Percentiles rank a stretch among this genome's conserved stretches.
These are phyloP conservation scores for Anastrepha obliqua DNA, from an alignment of 1,140 invertebrate genomes.

Conservation along the genomic window DNA sequence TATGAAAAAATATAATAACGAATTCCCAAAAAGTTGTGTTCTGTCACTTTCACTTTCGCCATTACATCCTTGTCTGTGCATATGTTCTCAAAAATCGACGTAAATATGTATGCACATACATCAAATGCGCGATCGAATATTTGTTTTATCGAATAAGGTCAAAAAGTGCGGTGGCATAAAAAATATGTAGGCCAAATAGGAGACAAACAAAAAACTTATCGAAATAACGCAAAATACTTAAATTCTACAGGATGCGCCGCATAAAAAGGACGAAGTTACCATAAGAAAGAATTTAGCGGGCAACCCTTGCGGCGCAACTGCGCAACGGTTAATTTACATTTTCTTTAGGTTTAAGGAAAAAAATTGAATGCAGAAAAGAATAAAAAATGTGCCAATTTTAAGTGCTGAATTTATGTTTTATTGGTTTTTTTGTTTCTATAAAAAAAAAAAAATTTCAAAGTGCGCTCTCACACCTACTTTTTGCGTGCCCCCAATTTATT, in stretches of 20 bases:
- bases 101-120: too few species aligned
- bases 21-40: too few species aligned
- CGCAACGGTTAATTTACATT: not conserved
- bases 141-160: too few species aligned
- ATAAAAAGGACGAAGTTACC: not conserved
- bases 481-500: conserved; percentile 1
- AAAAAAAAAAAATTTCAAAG: not conserved
- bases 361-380: not conserved
- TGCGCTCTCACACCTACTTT: not conserved
- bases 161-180: not conserved
- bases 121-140: too few species aligned
- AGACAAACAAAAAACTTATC: not conserved
- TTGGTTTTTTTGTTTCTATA: not conserved
- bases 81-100: too few species aligned
- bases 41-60: too few species aligned
- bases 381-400: not conserved
- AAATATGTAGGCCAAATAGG: conserved; percentile 2
- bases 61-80: too few species aligned
- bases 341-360: not conserved
- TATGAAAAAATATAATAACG: too few species aligned
- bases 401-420: not conserved
- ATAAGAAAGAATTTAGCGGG: not conserved
- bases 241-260: not conserved
- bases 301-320: not conserved
- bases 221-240: conserved; percentile 1